Percentiles rank a stretch among this genome's conserved stretches.
These are phyloP conservation scores for Asteroscopus sphinx DNA, from an alignment of 2,888 invertebrate genomes.

Conservation along the genomic window DNA sequence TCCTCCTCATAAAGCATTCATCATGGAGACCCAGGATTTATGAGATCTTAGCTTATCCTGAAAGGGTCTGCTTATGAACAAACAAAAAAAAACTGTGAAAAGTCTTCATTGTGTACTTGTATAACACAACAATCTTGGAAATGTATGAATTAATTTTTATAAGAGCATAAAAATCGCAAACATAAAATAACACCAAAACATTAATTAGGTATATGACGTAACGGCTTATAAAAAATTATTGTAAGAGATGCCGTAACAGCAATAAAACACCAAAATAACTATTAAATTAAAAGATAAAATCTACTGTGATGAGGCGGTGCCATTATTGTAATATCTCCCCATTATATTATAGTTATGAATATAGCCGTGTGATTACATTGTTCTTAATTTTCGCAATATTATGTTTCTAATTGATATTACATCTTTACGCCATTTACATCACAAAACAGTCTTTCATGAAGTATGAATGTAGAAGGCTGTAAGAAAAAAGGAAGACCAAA, in stretches of 20 bases:
- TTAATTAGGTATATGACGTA: conserved; percentile 9
- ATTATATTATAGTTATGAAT: conserved; percentile 7
- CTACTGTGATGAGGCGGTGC: background rate
- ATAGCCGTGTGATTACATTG: conserved; percentile 12
- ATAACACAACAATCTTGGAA: too few relatives aligned
- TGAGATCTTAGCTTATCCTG: too few relatives aligned
- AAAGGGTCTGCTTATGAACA: too few relatives aligned
- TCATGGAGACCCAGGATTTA: too few relatives aligned
- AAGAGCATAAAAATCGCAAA: too few relatives aligned
- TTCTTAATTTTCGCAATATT: conserved; percentile 11
- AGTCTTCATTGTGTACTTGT: too few relatives aligned
- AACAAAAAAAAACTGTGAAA: too few relatives aligned
- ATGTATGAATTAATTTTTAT: too few relatives aligned
- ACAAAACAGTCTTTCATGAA: too few relatives aligned
- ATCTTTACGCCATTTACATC: background rate
- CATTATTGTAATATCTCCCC: background rate
- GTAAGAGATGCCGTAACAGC: conserved; percentile 6
- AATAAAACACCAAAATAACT: conserved; percentile 8
- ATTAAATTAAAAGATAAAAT: conserved; percentile 20
- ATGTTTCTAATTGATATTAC: conserved; percentile 8
- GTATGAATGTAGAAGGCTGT: too few relatives aligned
- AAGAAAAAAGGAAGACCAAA: too few relatives aligned
- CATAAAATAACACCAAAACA: conserved; percentile 1
- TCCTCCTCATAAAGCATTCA: too few relatives aligned
- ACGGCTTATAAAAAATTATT: background rate